Evolutionary conservation across 2,888 invertebrate species (phyloP).

Genomic region (Cantharis nigra): DNA sequence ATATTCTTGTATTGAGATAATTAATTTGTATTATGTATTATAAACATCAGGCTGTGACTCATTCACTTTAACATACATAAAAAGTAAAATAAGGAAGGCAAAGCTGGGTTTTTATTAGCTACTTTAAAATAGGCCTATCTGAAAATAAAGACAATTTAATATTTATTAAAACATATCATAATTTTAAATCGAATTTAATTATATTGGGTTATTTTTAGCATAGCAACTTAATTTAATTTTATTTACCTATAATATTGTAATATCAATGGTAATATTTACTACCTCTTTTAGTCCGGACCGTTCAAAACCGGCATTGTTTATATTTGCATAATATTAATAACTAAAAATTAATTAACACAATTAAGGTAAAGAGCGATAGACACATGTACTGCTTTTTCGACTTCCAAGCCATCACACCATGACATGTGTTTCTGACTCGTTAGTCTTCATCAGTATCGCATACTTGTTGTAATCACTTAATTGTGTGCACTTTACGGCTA

Average conservation of each 20-base stretch:
- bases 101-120: not conserved
- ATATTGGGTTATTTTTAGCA: not conserved
- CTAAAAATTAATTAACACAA: too few species aligned
- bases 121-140: not conserved
- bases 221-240: not conserved
- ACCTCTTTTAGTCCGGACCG: too few species aligned
- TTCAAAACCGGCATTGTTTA: too few species aligned
- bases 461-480: too few species aligned
- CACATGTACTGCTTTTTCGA: too few species aligned
- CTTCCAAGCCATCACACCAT: too few species aligned
- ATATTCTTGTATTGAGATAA: constrained; percentile 10
- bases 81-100: constrained; percentile 1
- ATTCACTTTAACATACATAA: not conserved
- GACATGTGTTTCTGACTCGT: too few species aligned
- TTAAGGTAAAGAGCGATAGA: too few species aligned
- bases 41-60: constrained; percentile 8
- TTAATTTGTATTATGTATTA: constrained; percentile 9
- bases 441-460: too few species aligned
- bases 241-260: not conserved
- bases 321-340: too few species aligned
- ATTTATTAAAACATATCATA: not conserved
- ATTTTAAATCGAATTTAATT: not conserved
- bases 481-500: too few species aligned
- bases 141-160: not conserved
- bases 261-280: too few species aligned